phyloP scores from a whole-genome alignment of 2,797 vertebrate genomes.

The Scarus forsteni region DNA sequence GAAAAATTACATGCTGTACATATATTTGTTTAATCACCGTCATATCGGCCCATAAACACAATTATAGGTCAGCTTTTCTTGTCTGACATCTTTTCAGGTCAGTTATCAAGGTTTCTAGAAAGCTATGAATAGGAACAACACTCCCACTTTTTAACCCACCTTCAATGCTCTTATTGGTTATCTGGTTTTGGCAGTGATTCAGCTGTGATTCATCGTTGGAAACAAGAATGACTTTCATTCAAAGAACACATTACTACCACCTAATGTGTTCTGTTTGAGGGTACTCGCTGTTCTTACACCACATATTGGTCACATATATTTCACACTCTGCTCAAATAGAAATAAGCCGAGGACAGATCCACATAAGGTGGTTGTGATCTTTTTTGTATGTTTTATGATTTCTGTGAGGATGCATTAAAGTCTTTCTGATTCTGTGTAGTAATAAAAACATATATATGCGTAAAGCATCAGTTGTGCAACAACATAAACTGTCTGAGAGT shows the following conservation, averaged over 20 bases:
- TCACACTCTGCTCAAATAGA: neutral
- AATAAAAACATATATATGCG: too few relatives aligned
- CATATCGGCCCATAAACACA: too few relatives aligned
- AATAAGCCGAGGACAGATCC: neutral
- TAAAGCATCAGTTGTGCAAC: neutral
- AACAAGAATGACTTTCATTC: constrained; percentile 13
- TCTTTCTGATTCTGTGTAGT: neutral
- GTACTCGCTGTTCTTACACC: neutral
- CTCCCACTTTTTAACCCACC: neutral
- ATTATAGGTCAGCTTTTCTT: too few relatives aligned
- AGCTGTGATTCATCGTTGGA: constrained; percentile 1
- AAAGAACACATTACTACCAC: neutral
- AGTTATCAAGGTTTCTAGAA: too few relatives aligned
- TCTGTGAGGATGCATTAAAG: neutral
- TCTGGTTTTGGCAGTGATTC: neutral
- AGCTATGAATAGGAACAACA: too few relatives aligned
- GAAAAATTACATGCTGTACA: too few relatives aligned
- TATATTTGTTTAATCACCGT: too few relatives aligned
- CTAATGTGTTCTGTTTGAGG: neutral
- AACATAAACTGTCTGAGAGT: neutral
- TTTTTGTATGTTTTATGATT: neutral
- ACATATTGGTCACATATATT: neutral
- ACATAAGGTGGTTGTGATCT: too few relatives aligned
- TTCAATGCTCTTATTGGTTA: neutral
- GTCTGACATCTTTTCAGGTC: too few relatives aligned